Evolutionary conservation across 2,888 invertebrate genomes (phyloP), one percentile per base, ranked within the genome.

Genomic region (Esperia sulphurella): DNA sequence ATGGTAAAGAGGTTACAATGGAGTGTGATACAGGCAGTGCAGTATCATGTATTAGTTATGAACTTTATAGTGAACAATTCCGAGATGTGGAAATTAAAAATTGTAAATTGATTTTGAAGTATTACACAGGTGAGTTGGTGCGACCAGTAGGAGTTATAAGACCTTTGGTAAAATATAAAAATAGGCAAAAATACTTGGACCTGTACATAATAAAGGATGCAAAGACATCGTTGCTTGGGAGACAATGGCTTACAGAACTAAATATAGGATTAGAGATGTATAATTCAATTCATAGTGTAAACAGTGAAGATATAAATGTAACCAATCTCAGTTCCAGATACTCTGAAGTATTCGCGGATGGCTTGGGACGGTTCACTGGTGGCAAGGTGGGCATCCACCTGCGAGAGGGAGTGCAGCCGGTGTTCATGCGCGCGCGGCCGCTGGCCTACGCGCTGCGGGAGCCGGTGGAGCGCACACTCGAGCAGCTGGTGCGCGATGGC

Each of bases 11-110:
- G 7, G 4, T 45, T 0, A 0, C 21, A 0, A 58, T 58, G 52
- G 54, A 58, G 29, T 9, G 46, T 3, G 56, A 55, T 37, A 57
- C 57, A 3, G 59, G 56, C 1, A 56, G 59, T 45, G 46, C 52
- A 0, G 48, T 58, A 8, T 50, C 59, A 0, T 59, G 57, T 41
- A 52, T 56, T n/a, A 52, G 50, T 49, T 30, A 48, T 0, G 39
- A 53, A 10, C 40, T 10, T n/a, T 56, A 51, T 45, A 14, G 40
- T 38, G 28, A 38, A 37, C 46, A 42, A 4, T 48, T 51, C n/a
- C 9, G 29, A 28, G 13, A 45, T 5, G 5, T 14, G 9, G 13
- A 43, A 14, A 13, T 49, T 13, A 10, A 12, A 41, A 13, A 30
- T 4, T 35, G 44, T 42, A 45, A 51, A 8, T 14, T 52, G 8